A percentile compares a stretch with the other conserved stretches of the same genome.
These are phyloP conservation scores for Perccottus glenii DNA, from an alignment of 2,113 vertebrate genomes.

Conservation along the genomic window DNA sequence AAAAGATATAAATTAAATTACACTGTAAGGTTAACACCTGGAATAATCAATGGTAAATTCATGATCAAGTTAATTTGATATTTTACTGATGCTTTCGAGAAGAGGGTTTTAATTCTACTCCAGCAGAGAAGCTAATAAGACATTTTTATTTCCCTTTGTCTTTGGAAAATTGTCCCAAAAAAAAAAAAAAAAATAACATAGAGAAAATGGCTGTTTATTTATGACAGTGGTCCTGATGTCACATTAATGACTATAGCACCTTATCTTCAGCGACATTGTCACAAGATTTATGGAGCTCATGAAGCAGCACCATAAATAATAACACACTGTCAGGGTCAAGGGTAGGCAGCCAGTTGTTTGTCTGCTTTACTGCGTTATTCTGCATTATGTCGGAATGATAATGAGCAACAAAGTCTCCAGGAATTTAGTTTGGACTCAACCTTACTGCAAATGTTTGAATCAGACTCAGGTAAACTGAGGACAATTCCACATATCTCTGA, in stretches of 20 bases:
- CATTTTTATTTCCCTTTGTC: conserved; percentile 14
- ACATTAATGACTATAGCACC: conserved; percentile 47
- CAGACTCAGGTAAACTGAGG: too few relatives aligned
- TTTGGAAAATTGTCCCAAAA: conserved; percentile 5
- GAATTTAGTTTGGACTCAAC: conserved; percentile 13
- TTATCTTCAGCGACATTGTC: conserved; percentile 49
- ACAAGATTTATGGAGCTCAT: conserved; percentile 51
- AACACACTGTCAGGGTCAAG: conserved; percentile 39
- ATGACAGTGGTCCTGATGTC: conserved; percentile 36
- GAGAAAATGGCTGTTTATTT: conserved; percentile 41
- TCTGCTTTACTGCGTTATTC: conserved; percentile 15
- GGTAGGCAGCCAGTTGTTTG: conserved; percentile 20
- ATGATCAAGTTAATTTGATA: neutral
- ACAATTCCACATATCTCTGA: too few relatives aligned
- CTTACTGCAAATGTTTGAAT: neutral
- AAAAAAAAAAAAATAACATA: too few relatives aligned
- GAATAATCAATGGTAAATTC: conserved; percentile 18
- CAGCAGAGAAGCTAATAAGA: conserved; percentile 9
- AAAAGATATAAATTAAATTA: conserved; percentile 47
- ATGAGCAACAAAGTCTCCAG: neutral
- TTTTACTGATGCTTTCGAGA: neutral
- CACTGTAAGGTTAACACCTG: neutral
- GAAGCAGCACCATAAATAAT: conserved; percentile 41
- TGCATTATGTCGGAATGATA: conserved; percentile 10
- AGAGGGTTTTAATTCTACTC: conserved; percentile 4